phyloP scores from a whole-genome alignment of 2,797 vertebrate genomes.

The Hephaestus fuliginosus region DNA sequence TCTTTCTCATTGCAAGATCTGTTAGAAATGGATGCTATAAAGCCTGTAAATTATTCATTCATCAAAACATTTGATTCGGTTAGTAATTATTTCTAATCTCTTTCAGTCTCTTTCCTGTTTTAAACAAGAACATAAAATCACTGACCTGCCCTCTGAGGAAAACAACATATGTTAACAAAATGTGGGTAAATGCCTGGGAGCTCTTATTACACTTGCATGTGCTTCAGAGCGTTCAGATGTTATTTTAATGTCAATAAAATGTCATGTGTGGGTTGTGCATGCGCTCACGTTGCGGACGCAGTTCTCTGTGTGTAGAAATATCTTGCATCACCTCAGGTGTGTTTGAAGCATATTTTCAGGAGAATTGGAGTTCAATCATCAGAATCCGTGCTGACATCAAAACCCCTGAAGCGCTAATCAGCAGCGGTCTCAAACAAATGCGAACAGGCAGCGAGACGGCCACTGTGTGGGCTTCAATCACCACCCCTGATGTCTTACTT shows the following conservation, averaged over 20 bases:
- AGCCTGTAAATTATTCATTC: not conserved
- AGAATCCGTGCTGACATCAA: constrained; percentile 64
- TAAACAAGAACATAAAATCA: not conserved
- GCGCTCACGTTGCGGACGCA: constrained; percentile 22
- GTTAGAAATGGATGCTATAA: not conserved
- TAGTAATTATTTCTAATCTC: not conserved
- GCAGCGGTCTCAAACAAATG: constrained; percentile 60
- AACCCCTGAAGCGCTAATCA: constrained; percentile 66
- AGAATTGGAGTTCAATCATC: constrained; percentile 67
- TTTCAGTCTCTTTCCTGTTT: not conserved
- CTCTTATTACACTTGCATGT: not conserved
- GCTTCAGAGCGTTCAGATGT: not conserved
- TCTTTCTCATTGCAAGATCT: not conserved
- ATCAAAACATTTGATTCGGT: not conserved
- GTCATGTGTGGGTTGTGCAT: constrained; percentile 23
- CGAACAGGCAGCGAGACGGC: constrained; percentile 56
- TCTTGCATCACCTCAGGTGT: constrained; percentile 64
- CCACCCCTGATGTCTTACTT: constrained; percentile 45
- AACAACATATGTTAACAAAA: not conserved
- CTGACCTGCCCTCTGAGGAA: not conserved
- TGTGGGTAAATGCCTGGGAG: not conserved
- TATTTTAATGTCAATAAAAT: constrained; percentile 4
- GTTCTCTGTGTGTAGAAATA: constrained; percentile 51
- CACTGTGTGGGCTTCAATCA: constrained; percentile 65
- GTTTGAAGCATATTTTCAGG: constrained; percentile 65